These are phyloP conservation scores for Eubucco bourcierii DNA, from an alignment of 2,113 vertebrate species.

Conservation along the genomic window DNA sequence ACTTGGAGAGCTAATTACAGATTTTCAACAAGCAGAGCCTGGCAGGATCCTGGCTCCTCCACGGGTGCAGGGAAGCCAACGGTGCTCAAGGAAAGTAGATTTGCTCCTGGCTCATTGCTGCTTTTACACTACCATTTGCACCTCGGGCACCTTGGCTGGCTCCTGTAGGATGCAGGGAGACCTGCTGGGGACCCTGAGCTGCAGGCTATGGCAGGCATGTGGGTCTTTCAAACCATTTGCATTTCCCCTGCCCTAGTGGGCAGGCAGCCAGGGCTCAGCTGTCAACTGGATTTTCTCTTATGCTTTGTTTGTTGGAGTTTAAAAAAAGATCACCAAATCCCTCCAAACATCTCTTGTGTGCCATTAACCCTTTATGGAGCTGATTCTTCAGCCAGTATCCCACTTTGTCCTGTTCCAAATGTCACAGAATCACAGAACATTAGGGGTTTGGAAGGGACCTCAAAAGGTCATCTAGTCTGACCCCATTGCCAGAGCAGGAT, in stretches of 20 bases:
- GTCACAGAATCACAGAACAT: no score
- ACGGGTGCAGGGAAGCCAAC: fast-evolving
- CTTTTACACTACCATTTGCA: neutral
- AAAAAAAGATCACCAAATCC: neutral
- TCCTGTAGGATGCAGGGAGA: fast-evolving
- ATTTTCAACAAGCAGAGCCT: neutral
- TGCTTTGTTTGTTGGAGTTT: conserved; percentile 38
- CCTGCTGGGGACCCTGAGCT: neutral
- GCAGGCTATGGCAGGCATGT: neutral
- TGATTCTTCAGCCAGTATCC: neutral
- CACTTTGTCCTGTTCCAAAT: neutral
- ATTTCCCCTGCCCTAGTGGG: conserved; percentile 62
- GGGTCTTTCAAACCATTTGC: conserved; percentile 16
- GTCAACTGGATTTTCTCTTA: conserved; percentile 56
- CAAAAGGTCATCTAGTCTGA: no score
- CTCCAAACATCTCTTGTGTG: neutral
- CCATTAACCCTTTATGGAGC: conserved; percentile 12
- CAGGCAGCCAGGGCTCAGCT: conserved; percentile 56
- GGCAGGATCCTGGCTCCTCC: neutral
- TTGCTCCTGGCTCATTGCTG: neutral
- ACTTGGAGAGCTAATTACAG: conserved; percentile 30
- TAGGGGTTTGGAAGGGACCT: no score
- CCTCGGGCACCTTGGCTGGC: neutral
- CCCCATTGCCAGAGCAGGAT: no score
- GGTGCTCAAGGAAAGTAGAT: neutral